Percentiles rank a stretch among this genome's conserved stretches.
phyloP scores from a whole-genome alignment of 2,113 vertebrate genomes.

The Caranx melampygus region DNA sequence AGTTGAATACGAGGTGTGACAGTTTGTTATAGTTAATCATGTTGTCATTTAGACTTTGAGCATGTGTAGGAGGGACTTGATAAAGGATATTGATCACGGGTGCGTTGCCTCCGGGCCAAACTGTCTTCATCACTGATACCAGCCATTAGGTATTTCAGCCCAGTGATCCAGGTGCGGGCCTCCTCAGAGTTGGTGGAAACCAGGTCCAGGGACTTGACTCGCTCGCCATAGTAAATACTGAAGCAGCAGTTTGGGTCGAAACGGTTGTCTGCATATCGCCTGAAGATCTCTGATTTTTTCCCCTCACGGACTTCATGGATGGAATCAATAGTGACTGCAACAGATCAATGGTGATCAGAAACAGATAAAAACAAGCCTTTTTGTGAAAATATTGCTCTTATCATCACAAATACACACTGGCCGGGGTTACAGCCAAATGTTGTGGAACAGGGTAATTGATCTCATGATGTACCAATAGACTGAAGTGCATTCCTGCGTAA shows the following conservation, averaged over 20 bases:
- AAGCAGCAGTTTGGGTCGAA: slow-evolving; percentile 98
- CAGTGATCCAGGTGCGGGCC: slow-evolving; percentile 93
- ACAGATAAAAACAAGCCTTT: neutral
- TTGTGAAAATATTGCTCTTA: neutral
- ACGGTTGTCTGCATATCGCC: slow-evolving; percentile 89
- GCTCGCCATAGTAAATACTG: slow-evolving; percentile 94
- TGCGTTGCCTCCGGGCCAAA: slow-evolving; percentile 93
- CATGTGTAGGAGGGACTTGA: neutral
- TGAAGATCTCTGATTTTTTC: slow-evolving; percentile 94
- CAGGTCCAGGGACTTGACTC: slow-evolving; percentile 92
- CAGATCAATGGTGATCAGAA: neutral
- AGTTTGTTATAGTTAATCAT: neutral
- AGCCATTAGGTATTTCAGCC: slow-evolving; percentile 95
- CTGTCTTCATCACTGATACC: slow-evolving; percentile 98
- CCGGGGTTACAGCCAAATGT: neutral
- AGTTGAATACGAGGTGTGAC: neutral
- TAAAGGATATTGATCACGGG: slow-evolving; percentile 98
- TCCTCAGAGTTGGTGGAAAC: slow-evolving; percentile 89
- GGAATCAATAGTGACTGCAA: slow-evolving; percentile 89
- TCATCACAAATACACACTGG: neutral
- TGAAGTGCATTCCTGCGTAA: neutral
- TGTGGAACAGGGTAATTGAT: neutral
- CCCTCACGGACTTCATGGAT: slow-evolving; percentile 97
- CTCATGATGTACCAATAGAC: neutral
- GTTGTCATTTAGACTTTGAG: neutral